These are phyloP conservation scores for Paedocypris sp. DNA, from an alignment of 2,113 vertebrate genomes.

Conservation along the genomic window DNA sequence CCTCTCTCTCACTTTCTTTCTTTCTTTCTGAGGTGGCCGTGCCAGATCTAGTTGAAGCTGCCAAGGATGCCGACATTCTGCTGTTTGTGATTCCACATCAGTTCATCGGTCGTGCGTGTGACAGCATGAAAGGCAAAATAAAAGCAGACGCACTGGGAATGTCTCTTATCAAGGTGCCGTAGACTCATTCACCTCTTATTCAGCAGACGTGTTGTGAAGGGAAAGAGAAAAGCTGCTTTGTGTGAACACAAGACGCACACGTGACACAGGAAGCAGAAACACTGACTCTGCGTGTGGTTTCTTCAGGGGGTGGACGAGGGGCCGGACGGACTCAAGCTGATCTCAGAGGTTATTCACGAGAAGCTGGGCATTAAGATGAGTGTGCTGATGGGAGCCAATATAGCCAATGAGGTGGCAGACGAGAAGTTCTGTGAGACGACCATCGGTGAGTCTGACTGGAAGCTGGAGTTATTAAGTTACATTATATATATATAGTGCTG, in stretches of 20 bases:
- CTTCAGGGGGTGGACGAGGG: slow-evolving; percentile 84
- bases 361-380: slow-evolving; percentile 78
- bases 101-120: slow-evolving; percentile 78
- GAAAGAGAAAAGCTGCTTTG: not conserved
- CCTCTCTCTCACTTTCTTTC: not conserved
- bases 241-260: slow-evolving; percentile 3
- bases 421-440: slow-evolving; percentile 97
- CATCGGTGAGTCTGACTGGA: slow-evolving; percentile 67
- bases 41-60: slow-evolving; percentile 78
- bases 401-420: slow-evolving; percentile 88
- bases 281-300: slow-evolving; percentile 1
- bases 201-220: no score
- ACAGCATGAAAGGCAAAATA: slow-evolving; percentile 78
- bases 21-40: slow-evolving; percentile 70
- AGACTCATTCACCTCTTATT: not conserved
- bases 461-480: no score
- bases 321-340: slow-evolving; percentile 83
- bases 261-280: not conserved
- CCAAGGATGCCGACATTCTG: slow-evolving; percentile 71
- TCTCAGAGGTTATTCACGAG: slow-evolving; percentile 90
- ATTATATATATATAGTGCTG: no score
- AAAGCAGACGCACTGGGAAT: slow-evolving; percentile 73
- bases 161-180: slow-evolving; percentile 86
- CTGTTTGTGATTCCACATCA: slow-evolving; percentile 95
- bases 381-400: slow-evolving; percentile 94